Evolutionary conservation across 2,888 invertebrate species (phyloP), one percentile per base, ranked within the genome.

Genomic region (Acheta domesticus): DNA sequence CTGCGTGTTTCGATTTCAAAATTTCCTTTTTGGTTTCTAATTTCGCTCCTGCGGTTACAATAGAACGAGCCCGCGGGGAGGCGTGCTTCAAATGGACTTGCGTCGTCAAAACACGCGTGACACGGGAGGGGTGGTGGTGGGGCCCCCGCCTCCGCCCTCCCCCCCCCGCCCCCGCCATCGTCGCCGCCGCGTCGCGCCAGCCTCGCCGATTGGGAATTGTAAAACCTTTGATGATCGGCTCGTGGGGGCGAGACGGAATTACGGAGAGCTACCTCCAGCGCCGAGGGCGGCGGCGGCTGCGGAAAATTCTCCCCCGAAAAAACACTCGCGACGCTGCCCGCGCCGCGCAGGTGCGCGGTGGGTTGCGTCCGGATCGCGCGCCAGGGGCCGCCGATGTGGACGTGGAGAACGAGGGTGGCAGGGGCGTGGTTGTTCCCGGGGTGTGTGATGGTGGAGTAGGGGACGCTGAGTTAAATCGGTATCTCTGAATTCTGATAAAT

Each of bases 1-100:
- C 62, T 62, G 62, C 62, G 62, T 62, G 62, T 62, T 62, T 62
- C 62, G 62, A 62, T 62, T 62, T 62, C 62, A n/a, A 62, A 62
- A 62, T 62, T 62, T 62, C 62, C 62, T 62, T 62, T 62, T 62
- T n/a, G 62, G 62, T 62, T 62, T 62, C 62, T 62, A 62, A 62
- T 62, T 62, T 62, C 16, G 62, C 62, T 62, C 62, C 62, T 62
- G 62, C 62, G 62, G 62, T 62, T 62, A 62, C 62, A 62, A 62
- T 62, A n/a, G 62, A 62, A 62, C 62, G 62, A 62, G n/a, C 62
- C 62, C 62, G 62, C 62, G 62, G n/a, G 62, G 62, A 62, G 62
- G 62, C 62, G 14, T 62, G 62, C n/a, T 14, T 62, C 62, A 14
- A 62, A 62, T 62, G 62, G 62, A 62, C 62, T 62, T 62, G 62